Base-by-base conservation (phyloP, 2,888 invertebrate genomes). In the Agrochola circellaris region DNA sequence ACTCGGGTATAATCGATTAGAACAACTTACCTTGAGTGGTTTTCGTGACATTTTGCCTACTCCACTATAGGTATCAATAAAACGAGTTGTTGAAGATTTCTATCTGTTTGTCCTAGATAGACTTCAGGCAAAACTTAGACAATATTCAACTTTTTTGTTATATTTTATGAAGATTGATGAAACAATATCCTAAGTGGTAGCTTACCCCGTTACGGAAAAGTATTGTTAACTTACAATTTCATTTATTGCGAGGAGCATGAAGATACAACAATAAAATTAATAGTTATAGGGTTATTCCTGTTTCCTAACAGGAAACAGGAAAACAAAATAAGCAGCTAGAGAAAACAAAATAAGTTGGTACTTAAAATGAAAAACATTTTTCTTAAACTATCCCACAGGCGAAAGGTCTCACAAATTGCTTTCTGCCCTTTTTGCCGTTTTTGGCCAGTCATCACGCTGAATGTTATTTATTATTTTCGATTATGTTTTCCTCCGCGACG, bases 161-260 rank as follows among this genome's bases (percentile, higher is more conserved):
- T 51, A 3, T 56, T 75, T 62, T 61, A 75, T 45, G 42, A 80
- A 73, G 82, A 82, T 82, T 75, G 75, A 82, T 83, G 84, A 38
- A 48, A 58, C 70, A 83, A 79, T 84, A 73, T 64, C 69, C 38
- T 70, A 67, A 84, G 85, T 82, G 73, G 69, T 17, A 2, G 34
- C 61, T 45, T 56, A 83, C 64, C 56, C 45, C 66, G 69, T 82
- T 70, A 45, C 61, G 23, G 20, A 67, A 67, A 69, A 79, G 51
- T 82, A 69, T 67, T 26, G 23, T 1, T 38, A 67, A 30, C 48
- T 26, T 23, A 34, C 17, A 54, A 78, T 34, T 78, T 79, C 0
- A 26, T 70, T 34, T 77, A 58, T 65, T 62, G 23, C 17, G 15
- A 23, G 20, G 26, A 73, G n/a, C 42, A 58, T 30, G 26, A 51